Conservation (phyloP, 2,113 vertebrate genomes). For the Uria aalge region DNA sequence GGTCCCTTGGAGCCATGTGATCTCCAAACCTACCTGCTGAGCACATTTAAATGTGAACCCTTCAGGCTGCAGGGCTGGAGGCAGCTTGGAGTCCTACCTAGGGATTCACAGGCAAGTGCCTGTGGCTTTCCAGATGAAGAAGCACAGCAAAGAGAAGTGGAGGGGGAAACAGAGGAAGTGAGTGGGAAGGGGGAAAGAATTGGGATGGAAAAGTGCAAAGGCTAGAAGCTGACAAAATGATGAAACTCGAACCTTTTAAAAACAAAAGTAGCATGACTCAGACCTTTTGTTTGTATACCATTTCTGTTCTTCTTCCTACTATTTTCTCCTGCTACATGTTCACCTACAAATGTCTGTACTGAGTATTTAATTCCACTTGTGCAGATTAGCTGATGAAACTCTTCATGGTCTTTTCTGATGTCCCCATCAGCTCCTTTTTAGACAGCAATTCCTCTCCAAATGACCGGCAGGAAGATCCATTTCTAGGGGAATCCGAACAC, state of each 20-base stretch:
- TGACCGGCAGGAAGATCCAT: not conserved
- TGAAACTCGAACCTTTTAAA: not conserved
- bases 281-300: not conserved
- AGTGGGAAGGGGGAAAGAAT: not conserved
- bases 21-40: not conserved
- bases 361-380: not conserved
- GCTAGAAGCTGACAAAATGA: not conserved
- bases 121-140: not conserved
- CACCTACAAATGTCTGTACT: not conserved
- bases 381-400: not conserved
- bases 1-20: not conserved
- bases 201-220: not conserved
- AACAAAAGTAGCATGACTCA: not conserved
- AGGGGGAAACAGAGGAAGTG: accelerated
- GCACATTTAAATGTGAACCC: not conserved
- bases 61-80: not conserved
- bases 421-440: not conserved
- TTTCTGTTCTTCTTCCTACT: not conserved
- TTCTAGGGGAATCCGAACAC: not conserved
- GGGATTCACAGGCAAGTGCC: not conserved
- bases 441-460: not conserved
- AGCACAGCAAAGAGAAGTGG: not conserved
- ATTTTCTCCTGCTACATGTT: not conserved
- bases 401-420: not conserved
- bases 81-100: not conserved